phyloP scores from a whole-genome alignment of 2,888 invertebrate species.

The Tetrapedia diversipes region DNA sequence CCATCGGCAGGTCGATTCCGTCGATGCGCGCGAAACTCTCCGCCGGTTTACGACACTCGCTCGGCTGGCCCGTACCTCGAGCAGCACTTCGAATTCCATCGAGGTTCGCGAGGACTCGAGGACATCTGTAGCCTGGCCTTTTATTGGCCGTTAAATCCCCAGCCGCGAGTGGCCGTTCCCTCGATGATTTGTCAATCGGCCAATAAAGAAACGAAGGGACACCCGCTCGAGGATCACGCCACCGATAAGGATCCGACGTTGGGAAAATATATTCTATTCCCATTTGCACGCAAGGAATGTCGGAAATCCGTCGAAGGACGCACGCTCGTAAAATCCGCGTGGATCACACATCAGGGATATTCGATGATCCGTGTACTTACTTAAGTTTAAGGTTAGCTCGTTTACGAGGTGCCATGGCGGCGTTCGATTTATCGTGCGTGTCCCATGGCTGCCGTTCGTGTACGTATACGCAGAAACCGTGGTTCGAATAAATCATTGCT shows the following conservation, averaged over 20 bases:
- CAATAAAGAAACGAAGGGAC: constrained; percentile 44
- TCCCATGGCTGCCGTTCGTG: constrained; percentile 44
- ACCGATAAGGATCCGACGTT: constrained; percentile 42
- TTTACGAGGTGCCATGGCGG: constrained; percentile 55
- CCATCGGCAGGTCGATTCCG: constrained; percentile 19
- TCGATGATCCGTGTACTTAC: too few species aligned
- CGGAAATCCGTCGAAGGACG: constrained; percentile 46
- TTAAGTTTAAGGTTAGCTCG: background rate
- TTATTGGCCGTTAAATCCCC: constrained; percentile 59
- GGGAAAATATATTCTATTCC: constrained; percentile 54
- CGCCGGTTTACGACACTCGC: constrained; percentile 25
- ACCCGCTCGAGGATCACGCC: constrained; percentile 45
- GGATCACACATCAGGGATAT: too few species aligned
- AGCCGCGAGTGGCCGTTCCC: constrained; percentile 2
- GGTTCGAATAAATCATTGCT: background rate
- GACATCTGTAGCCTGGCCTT: constrained; percentile 39
- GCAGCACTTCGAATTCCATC: constrained; percentile 43
- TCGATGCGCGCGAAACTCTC: background rate
- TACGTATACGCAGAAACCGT: background rate
- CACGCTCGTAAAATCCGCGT: constrained; percentile 50
- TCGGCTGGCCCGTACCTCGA: background rate
- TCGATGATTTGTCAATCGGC: constrained; percentile 56
- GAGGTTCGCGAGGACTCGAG: constrained; percentile 35
- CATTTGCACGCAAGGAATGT: constrained; percentile 42
- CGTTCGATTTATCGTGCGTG: constrained; percentile 44